A percentile compares a stretch with the other conserved stretches of the same genome.
phyloP scores from a whole-genome alignment of 1,140 invertebrate genomes.

The Pararge aegeria region DNA sequence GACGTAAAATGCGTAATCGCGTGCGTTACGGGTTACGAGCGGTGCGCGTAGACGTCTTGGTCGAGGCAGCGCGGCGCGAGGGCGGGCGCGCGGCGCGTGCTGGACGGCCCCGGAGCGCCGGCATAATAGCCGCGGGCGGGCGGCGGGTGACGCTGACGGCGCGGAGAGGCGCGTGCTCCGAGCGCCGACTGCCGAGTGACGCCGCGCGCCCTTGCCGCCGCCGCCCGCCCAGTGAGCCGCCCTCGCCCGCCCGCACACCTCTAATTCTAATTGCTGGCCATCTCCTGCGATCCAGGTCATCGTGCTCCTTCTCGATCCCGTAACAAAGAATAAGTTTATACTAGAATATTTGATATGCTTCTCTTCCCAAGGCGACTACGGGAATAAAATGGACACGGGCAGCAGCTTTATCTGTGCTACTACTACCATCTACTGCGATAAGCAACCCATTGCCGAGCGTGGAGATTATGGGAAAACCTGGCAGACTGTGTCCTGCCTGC shows the following conservation, averaged over 20 bases:
- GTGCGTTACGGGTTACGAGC: slow-evolving; percentile 58
- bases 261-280: slow-evolving; percentile 70
- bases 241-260: slow-evolving; percentile 49
- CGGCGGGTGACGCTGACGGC: slow-evolving; percentile 39
- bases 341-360: slow-evolving; percentile 63
- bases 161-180: slow-evolving; percentile 38
- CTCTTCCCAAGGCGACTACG: too few relatives aligned
- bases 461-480: too few relatives aligned
- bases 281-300: slow-evolving; percentile 67
- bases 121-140: slow-evolving; percentile 57
- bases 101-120: slow-evolving; percentile 58
- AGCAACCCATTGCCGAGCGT: too few relatives aligned
- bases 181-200: slow-evolving; percentile 43
- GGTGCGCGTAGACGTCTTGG: slow-evolving; percentile 38
- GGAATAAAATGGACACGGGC: too few relatives aligned
- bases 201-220: slow-evolving; percentile 31
- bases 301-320: slow-evolving; percentile 53
- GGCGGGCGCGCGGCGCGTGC: slow-evolving; percentile 55
- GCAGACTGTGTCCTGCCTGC: too few relatives aligned
- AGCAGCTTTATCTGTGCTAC: too few relatives aligned
- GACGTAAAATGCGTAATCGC: slow-evolving; percentile 60
- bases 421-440: too few relatives aligned
- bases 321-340: slow-evolving; percentile 44
- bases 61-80: slow-evolving; percentile 39
- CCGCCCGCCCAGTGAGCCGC: slow-evolving; percentile 38